A percentile compares a stretch with the other conserved stretches of the same genome.
Evolutionary conservation across 2,113 vertebrate genomes (phyloP).

Genomic region (Scomber japonicus): DNA sequence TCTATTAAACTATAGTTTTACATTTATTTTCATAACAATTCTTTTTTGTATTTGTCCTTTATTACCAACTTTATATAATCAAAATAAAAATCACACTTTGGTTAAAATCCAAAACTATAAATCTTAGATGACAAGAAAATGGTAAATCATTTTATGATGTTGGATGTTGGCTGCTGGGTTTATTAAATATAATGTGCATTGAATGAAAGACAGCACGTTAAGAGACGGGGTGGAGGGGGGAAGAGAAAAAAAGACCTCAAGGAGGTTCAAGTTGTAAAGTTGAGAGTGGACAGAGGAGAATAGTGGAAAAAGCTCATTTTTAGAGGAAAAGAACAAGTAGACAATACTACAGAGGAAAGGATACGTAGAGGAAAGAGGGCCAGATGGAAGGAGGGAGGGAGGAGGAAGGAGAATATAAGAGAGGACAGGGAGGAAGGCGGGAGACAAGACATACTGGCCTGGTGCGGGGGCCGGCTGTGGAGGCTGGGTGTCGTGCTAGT

Average conservation of each 20-base stretch:
- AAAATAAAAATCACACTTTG: too few relatives aligned
- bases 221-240: not conserved
- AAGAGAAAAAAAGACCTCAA: not conserved
- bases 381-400: constrained; percentile 34
- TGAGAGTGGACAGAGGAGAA: constrained; percentile 1
- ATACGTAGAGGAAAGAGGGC: constrained; percentile 26
- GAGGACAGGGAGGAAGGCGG: constrained; percentile 53
- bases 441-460: constrained; percentile 55
- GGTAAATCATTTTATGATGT: too few relatives aligned
- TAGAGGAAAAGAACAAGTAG: not conserved
- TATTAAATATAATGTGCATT: too few relatives aligned
- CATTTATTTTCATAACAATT: too few relatives aligned
- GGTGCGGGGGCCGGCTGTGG: constrained; percentile 44
- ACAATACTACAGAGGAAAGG: constrained; percentile 14
- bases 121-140: too few relatives aligned
- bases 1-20: too few relatives aligned
- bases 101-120: too few relatives aligned
- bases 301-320: constrained; percentile 22
- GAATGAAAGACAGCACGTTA: not conserved
- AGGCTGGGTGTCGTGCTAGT: constrained; percentile 57
- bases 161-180: too few relatives aligned
- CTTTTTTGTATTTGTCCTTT: too few relatives aligned
- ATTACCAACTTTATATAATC: too few relatives aligned
- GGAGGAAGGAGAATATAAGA: constrained; percentile 6
- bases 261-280: too few relatives aligned